Percentiles rank a stretch among this genome's conserved stretches.
Evolutionary conservation across 2,888 invertebrate species (phyloP).

Genomic region (Auanema sp.): DNA sequence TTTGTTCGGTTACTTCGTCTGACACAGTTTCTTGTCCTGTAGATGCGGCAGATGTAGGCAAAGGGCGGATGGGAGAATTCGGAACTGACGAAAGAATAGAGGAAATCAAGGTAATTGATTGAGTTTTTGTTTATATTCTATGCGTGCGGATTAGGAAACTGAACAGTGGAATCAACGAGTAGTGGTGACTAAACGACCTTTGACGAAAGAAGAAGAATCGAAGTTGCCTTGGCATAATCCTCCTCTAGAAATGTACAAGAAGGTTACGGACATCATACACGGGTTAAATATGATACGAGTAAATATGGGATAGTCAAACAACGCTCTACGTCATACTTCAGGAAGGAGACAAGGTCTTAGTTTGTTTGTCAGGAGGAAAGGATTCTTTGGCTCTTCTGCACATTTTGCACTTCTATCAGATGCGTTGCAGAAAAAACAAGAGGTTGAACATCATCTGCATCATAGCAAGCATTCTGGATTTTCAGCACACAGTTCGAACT

Average conservation of each 20-base stretch:
- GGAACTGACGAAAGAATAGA: constrained; percentile 17
- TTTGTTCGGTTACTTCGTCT: constrained; percentile 1
- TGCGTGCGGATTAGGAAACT: constrained; percentile 8
- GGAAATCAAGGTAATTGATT: constrained; percentile 9
- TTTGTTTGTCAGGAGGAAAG: constrained; percentile 82
- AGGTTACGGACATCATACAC: constrained; percentile 45
- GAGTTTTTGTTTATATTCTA: no score
- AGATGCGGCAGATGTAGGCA: constrained; percentile 15
- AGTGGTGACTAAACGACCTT: constrained; percentile 66
- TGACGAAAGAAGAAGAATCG: constrained; percentile 27
- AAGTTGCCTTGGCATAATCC: constrained; percentile 74
- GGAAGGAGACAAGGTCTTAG: constrained; percentile 80
- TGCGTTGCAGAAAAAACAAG: constrained; percentile 67
- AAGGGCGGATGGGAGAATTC: constrained; percentile 20
- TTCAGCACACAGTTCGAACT: constrained; percentile 75
- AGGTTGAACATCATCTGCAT: constrained; percentile 16
- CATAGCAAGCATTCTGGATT: constrained; percentile 1
- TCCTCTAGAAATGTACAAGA: constrained; percentile 81
- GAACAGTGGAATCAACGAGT: constrained; percentile 50
- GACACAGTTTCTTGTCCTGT: constrained; percentile 8
- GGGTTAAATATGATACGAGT: constrained; percentile 46
- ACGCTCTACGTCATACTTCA: constrained; percentile 67
- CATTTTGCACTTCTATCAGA: constrained; percentile 81
- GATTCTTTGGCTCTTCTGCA: constrained; percentile 83
- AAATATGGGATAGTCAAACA: background rate